Base-by-base conservation (phyloP, 2,888 invertebrate genomes). In the Aphodius granarius region DNA sequence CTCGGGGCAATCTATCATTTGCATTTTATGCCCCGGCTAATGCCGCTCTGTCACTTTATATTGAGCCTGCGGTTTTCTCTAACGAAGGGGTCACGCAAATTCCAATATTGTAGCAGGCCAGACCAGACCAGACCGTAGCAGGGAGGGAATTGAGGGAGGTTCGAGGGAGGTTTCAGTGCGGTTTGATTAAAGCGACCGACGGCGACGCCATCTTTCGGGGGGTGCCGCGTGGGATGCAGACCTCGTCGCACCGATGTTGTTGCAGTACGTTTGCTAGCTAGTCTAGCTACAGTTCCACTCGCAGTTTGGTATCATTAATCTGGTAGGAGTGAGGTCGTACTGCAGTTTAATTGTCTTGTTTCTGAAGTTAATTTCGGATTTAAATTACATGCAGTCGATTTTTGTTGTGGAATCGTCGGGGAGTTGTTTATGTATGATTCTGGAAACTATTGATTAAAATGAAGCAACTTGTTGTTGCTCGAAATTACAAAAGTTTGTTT, bases 11-110 rank as follows among this genome's bases (percentile, higher is more conserved):
- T 43, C 43, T 43, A 43, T 43, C 43, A 43, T 43, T 43, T 43
- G 68, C 68, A 68, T 21, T 68, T 22, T 68, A 68, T 68, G 21
- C 20, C 22, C n/a, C 21, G 68, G 21, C 20, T 68, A 21, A 21
- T 68, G 22, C 68, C 20, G 5, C 68, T 20, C 78, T 76, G 79
- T 79, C 79, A 78, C 76, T 78, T 77, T 72, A 79, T 78, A 79
- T 77, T 77, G 79, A 74, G 79, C 76, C 75, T 74, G 77, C 66
- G 77, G 77, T 77, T 74, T 76, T 74, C 74, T 43, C 77, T 76
- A 78, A 77, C 75, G 77, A 79, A 78, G 77, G 68, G 79, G 79
- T 78, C 79, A 74, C 74, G 76, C 73, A 73, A 77, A 78, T 76
- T 76, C 78, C 79, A 79, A 78, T 79, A 78, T 75, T 72, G 68